phyloP scores from a whole-genome alignment of 2,113 vertebrate genomes.

The Todiramphus saurophagus region DNA sequence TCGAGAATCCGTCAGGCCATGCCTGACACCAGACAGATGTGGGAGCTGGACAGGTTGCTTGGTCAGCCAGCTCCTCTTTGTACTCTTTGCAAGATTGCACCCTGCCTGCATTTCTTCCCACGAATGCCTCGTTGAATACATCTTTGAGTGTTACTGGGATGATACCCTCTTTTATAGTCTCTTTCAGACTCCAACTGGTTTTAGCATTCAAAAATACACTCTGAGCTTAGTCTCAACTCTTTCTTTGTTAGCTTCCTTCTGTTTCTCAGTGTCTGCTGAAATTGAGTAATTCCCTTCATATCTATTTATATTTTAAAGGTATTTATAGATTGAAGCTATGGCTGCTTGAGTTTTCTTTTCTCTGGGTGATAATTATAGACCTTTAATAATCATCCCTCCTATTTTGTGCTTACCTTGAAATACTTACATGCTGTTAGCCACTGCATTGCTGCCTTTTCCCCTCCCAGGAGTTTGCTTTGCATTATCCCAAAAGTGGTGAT shows the following conservation, averaged over 20 bases:
- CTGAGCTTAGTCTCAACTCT: neutral
- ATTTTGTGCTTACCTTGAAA: slow-evolving; percentile 5
- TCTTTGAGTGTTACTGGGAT: neutral
- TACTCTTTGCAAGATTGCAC: neutral
- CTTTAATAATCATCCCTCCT: neutral
- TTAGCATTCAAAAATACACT: neutral
- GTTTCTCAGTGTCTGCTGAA: neutral
- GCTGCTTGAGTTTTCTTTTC: neutral
- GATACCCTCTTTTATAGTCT: neutral
- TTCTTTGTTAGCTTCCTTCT: neutral
- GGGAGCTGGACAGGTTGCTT: neutral
- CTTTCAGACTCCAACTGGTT: neutral
- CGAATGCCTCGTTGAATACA: neutral
- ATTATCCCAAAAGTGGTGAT: neutral
- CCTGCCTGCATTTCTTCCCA: neutral
- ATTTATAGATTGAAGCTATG: slow-evolving; percentile 11
- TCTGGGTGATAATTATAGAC: neutral
- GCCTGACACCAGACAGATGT: neutral
- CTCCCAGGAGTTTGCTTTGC: neutral
- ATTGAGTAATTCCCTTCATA: slow-evolving; percentile 9
- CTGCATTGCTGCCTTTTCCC: neutral
- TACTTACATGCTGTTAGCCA: neutral
- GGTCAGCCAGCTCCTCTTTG: neutral
- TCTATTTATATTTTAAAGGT: slow-evolving; percentile 25
- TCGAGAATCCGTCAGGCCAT: neutral